These are phyloP conservation scores for Megathymus violae DNA, from an alignment of 1,140 invertebrate species.

Conservation along the genomic window DNA sequence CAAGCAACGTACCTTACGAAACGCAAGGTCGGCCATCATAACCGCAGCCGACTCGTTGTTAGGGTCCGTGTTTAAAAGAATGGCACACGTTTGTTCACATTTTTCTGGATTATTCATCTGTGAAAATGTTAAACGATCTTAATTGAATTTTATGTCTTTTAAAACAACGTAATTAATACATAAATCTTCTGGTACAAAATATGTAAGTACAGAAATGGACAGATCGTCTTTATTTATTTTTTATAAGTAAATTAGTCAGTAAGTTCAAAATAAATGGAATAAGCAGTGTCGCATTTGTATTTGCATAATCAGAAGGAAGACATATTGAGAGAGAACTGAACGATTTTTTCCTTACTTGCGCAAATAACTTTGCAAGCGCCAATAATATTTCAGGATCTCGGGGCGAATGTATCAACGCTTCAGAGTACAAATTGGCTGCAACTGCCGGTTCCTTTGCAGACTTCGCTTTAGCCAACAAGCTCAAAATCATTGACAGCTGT, in stretches of 20 bases:
- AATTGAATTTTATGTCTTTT: no score
- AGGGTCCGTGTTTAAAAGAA: constrained; percentile 92
- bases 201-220: no score
- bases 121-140: no score
- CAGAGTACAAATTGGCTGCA: constrained; percentile 87
- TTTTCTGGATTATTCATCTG: constrained; percentile 90
- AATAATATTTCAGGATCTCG: constrained; percentile 90
- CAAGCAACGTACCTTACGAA: constrained; percentile 93
- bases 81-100: constrained; percentile 94
- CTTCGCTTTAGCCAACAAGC: constrained; percentile 70
- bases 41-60: constrained; percentile 96
- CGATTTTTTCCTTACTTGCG: constrained; percentile 91
- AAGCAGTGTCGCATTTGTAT: no score
- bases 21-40: constrained; percentile 98
- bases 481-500: constrained; percentile 66
- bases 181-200: no score
- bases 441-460: constrained; percentile 62
- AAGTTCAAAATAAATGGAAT: no score
- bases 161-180: no score
- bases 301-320: no score
- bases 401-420: constrained; percentile 92
- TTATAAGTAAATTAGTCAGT: no score
- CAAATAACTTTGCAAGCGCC: constrained; percentile 93
- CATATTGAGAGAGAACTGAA: no score
- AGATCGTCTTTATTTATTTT: no score